These are phyloP conservation scores for Rhizomys pruinosus DNA, from an alignment of 2,113 vertebrate genomes.

Conservation along the genomic window DNA sequence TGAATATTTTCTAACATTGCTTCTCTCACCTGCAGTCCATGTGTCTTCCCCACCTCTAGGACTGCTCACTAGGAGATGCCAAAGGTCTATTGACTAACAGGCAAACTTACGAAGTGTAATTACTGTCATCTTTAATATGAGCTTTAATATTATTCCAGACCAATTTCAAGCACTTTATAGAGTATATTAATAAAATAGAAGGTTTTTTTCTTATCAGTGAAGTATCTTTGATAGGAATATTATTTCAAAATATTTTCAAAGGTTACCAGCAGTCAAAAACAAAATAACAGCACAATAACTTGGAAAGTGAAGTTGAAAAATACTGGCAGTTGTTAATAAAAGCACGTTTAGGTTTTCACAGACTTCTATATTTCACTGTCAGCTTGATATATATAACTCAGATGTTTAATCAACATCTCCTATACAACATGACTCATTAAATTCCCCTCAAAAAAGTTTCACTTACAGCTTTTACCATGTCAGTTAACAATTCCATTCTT, in stretches of 20 bases:
- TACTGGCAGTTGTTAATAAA: too few species aligned
- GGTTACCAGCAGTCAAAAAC: neutral
- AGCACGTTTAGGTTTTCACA: slow-evolving; percentile 66
- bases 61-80: neutral
- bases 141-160: slow-evolving; percentile 60
- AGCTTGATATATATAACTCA: slow-evolving; percentile 62
- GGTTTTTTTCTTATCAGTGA: slow-evolving; percentile 23
- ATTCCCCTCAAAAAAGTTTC: slow-evolving; percentile 43
- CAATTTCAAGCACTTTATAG: slow-evolving; percentile 67
- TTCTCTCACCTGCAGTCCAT: neutral
- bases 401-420: slow-evolving; percentile 65
- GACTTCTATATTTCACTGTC: slow-evolving; percentile 65
- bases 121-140: slow-evolving; percentile 27
- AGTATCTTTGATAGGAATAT: neutral
- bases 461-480: slow-evolving; percentile 14
- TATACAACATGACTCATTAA: slow-evolving; percentile 34
- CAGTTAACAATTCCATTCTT: slow-evolving; percentile 31
- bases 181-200: slow-evolving; percentile 58
- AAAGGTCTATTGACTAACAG: neutral
- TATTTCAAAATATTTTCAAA: slow-evolving; percentile 69
- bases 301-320: too few species aligned
- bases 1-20: neutral
- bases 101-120: slow-evolving; percentile 37
- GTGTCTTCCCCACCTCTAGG: neutral
- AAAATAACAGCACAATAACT: slow-evolving; percentile 49